phyloP scores from a whole-genome alignment of 2,113 vertebrate species.

The Ophthalmolycus amberensis region DNA sequence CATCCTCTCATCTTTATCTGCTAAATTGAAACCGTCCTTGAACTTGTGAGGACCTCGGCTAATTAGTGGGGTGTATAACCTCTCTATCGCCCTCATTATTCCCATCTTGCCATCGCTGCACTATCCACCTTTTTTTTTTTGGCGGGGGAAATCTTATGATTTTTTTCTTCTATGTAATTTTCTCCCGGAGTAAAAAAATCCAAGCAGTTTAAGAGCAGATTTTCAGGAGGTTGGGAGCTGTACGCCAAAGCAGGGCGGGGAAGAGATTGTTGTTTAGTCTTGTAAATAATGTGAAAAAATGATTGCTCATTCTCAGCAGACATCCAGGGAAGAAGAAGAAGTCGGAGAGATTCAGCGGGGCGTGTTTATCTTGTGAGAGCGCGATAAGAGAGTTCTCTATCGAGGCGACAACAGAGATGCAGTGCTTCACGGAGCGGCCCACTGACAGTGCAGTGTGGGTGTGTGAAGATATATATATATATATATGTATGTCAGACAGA shows the following conservation, averaged over 20 bases:
- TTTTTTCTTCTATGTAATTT: slow-evolving; percentile 32
- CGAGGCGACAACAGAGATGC: slow-evolving; percentile 29
- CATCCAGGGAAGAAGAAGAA: slow-evolving; percentile 6
- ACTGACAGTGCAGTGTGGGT: slow-evolving; percentile 13
- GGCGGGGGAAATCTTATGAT: neutral
- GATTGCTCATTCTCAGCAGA: slow-evolving; percentile 23
- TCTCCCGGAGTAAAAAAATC: slow-evolving; percentile 22
- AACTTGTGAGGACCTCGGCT: slow-evolving; percentile 75
- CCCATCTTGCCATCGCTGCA: slow-evolving; percentile 46
- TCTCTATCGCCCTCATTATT: slow-evolving; percentile 76
- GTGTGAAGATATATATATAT: neutral
- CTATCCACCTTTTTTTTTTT: slow-evolving; percentile 39
- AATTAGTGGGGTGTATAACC: slow-evolving; percentile 77
- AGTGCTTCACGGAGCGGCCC: neutral
- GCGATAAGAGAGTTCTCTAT: slow-evolving; percentile 50
- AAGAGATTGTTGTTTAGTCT: slow-evolving; percentile 38
- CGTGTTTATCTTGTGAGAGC: slow-evolving; percentile 49
- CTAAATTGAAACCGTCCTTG: slow-evolving; percentile 81
- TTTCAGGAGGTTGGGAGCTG: neutral
- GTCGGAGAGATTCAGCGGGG: slow-evolving; percentile 32
- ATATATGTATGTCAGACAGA: neutral
- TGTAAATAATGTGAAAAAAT: slow-evolving; percentile 41
- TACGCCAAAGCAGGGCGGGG: neutral
- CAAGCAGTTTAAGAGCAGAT: slow-evolving; percentile 11
- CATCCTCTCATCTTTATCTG: slow-evolving; percentile 77